phyloP scores from a whole-genome alignment of 2,888 invertebrate genomes.

The Sinopyrophorus schimmeli region DNA sequence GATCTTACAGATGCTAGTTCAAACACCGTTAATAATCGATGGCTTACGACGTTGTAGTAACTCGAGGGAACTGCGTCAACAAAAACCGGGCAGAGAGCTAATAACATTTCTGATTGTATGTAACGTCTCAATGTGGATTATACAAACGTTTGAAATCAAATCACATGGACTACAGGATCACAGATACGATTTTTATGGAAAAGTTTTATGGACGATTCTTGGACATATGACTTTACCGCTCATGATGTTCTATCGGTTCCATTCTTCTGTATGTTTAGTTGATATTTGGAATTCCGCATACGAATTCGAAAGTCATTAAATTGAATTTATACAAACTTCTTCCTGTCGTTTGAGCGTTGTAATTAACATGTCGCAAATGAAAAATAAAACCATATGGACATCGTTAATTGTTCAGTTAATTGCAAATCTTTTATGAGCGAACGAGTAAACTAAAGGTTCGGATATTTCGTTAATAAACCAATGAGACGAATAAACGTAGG shows the following conservation, averaged over 20 bases:
- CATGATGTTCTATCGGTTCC: constrained; percentile 78
- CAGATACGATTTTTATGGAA: constrained; percentile 70
- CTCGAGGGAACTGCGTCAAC: constrained; percentile 62
- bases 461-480: constrained; percentile 15
- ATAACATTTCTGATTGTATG: constrained; percentile 75
- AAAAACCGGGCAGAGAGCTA: constrained; percentile 75
- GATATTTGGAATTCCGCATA: constrained; percentile 80
- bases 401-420: not conserved
- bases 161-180: constrained; percentile 59
- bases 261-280: constrained; percentile 76
- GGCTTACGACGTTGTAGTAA: constrained; percentile 76
- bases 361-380: not conserved
- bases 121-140: constrained; percentile 78
- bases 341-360: not conserved
- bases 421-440: constrained; percentile 1
- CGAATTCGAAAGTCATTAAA: constrained; percentile 53
- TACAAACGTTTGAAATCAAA: constrained; percentile 70
- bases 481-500: constrained; percentile 26
- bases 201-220: constrained; percentile 71
- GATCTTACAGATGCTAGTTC: constrained; percentile 72
- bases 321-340: too few species aligned
- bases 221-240: constrained; percentile 74
- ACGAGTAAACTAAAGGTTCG: too few species aligned
- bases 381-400: too few species aligned
- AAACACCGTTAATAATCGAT: constrained; percentile 74